A percentile compares a stretch with the other conserved stretches of the same genome.
Conservation (phyloP, 2,797 vertebrate species). For the Eulemur albifrons region DNA sequence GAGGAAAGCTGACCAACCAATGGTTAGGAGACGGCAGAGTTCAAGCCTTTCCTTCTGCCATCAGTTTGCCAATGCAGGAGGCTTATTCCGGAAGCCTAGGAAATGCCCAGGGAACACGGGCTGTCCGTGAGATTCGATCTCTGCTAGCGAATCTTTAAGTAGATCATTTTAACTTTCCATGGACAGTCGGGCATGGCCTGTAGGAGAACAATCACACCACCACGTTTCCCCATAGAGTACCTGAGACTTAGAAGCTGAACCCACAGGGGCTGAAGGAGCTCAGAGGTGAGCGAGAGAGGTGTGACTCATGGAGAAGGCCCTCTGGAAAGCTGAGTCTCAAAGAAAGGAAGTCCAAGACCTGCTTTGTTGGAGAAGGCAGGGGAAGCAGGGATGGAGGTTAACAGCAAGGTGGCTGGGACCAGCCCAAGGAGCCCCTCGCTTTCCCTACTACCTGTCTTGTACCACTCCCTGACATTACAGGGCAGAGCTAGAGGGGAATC, state of each 20-base stretch:
- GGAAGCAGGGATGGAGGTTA: not conserved
- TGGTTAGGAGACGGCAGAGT: not conserved
- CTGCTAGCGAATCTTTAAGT: not conserved
- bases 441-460: no score
- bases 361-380: not conserved
- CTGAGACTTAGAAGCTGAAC: not conserved
- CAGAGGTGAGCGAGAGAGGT: not conserved
- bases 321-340: not conserved
- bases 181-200: not conserved
- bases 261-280: not conserved
- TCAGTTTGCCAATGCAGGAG: not conserved
- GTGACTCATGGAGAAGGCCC: not conserved
- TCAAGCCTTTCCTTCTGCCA: not conserved
- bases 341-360: not conserved
- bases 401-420: not conserved
- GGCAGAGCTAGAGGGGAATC: not conserved
- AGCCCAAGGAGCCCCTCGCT: not conserved
- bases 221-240: not conserved
- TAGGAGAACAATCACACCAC: not conserved
- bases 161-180: not conserved
- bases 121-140: not conserved
- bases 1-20: not conserved
- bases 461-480: not conserved
- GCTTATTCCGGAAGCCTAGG: not conserved
- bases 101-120: not conserved